phyloP scores from a whole-genome alignment of 2,888 invertebrate species.

The Anoplius nigerrimus region DNA sequence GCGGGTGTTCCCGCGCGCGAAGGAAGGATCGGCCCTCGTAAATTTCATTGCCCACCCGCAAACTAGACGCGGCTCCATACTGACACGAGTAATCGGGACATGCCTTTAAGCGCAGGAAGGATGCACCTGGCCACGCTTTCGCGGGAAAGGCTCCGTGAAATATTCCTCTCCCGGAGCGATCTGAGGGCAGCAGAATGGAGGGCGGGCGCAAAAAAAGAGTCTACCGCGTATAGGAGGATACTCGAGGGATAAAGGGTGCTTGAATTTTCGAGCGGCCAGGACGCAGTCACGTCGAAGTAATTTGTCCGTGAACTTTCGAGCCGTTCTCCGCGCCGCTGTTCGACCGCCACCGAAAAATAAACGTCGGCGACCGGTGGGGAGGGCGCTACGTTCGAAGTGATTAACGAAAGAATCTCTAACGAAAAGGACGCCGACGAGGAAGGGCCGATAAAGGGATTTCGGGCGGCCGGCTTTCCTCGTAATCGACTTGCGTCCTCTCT shows the following conservation, averaged over 20 bases:
- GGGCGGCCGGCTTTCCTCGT: too few relatives aligned
- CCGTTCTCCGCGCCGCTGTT: too few relatives aligned
- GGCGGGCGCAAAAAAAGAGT: slow-evolving; percentile 23
- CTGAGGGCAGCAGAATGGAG: not conserved
- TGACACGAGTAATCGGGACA: slow-evolving; percentile 8
- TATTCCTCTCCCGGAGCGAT: slow-evolving; percentile 18
- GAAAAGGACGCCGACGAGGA: too few relatives aligned
- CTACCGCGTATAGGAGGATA: slow-evolving; percentile 17
- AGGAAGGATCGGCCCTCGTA: slow-evolving; percentile 22
- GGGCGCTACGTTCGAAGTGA: too few relatives aligned
- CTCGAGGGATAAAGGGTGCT: slow-evolving; percentile 29
- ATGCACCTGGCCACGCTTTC: slow-evolving; percentile 9
- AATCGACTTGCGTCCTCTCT: too few relatives aligned
- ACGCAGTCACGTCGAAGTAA: too few relatives aligned
- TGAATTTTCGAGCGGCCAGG: slow-evolving; percentile 16
- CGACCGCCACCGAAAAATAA: too few relatives aligned
- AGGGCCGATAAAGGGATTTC: too few relatives aligned
- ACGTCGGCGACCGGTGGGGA: too few relatives aligned
- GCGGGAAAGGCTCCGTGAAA: slow-evolving; percentile 24
- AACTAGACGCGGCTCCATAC: slow-evolving; percentile 29
- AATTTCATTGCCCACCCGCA: slow-evolving; percentile 32
- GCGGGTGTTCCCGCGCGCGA: not conserved
- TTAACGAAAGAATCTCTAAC: too few relatives aligned
- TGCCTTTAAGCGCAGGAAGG: slow-evolving; percentile 13
- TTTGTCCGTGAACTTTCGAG: too few relatives aligned